Evolutionary conservation across 2,888 invertebrate species (phyloP), one percentile per base, ranked within the genome.

Genomic region (Drosophila kambysellisi): DNA sequence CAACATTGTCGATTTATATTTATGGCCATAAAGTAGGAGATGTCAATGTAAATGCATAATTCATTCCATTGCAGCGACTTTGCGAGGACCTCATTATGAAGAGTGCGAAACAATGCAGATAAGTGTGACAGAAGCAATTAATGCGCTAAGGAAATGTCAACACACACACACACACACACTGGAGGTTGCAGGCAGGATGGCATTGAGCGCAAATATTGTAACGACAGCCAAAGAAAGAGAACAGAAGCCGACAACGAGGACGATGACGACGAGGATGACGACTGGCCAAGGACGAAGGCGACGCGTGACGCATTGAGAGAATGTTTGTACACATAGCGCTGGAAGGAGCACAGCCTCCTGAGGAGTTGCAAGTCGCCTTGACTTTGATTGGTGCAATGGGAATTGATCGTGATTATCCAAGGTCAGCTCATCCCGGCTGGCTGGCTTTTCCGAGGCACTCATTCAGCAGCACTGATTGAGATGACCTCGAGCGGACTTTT

Each of bases 41-140:
- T 59, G 37, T 50, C 58, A 68, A 48, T 76, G 64, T 51, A 74
- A 71, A 73, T 70, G 56, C 71, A 60, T 77, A 74, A 77, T 76
- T 73, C 57, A 66, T 32, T 51, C 48, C 54, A 77, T 70, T 70
- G 77, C 70, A 61, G 57, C 41, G 59, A 60, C 66, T 79, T 82
- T 75, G 86, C 82, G 72, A 83, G 76, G 79, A 75, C 79, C 82
- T 85, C 75, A 83, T 84, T 79, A 83, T 78, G 70, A 60, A 76
- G 62, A 76, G 75, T 62, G 64, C 62, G 25, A 70, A 66, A 83
- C 80, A 88, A 84, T 86, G 81, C 81, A 66, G 83, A 89, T 89
- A 90, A 89, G 89, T 90, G 89, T 87, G 89, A 90, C 88, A 81
- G 81, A 74, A 84, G 79, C 84, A 77, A 90, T 83, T 90, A 87